A percentile compares a stretch with the other conserved stretches of the same genome.
These are phyloP conservation scores for Tachysurus fulvidraco DNA, from an alignment of 2,113 vertebrate genomes.

Conservation along the genomic window DNA sequence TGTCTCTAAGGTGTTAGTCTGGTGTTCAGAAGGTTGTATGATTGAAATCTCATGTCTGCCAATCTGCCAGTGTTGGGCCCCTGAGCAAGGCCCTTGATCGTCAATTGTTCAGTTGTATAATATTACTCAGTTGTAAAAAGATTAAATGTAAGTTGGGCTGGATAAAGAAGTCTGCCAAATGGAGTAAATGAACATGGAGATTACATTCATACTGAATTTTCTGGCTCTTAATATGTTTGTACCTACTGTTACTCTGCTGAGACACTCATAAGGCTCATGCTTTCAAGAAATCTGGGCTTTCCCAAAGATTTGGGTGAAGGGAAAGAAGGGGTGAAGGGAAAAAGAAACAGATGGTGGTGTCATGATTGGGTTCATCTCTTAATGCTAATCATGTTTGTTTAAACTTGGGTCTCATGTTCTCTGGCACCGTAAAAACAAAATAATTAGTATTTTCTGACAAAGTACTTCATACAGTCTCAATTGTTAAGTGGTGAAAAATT, in stretches of 20 bases:
- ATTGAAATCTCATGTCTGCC: not conserved
- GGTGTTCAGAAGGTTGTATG: no score
- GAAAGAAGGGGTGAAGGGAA: conserved; percentile 26
- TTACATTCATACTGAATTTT: not conserved
- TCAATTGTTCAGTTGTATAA: no score
- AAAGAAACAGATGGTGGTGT: conserved; percentile 6
- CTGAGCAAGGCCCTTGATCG: no score
- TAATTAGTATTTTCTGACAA: conserved; percentile 60
- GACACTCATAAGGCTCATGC: conserved; percentile 39
- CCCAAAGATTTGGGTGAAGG: conserved; percentile 51
- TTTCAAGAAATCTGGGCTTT: conserved; percentile 16
- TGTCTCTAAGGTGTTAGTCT: not conserved
- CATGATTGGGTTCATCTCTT: conserved; percentile 51
- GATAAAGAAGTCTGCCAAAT: not conserved
- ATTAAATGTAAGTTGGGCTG: not conserved
- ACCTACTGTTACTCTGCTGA: not conserved
- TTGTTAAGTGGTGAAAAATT: conserved; percentile 49
- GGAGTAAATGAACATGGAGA: not conserved
- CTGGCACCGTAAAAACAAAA: conserved; percentile 70
- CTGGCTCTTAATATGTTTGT: not conserved
- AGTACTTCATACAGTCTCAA: conserved; percentile 58
- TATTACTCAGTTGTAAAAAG: no score
- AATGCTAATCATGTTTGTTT: conserved; percentile 52
- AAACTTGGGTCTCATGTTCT: no score
- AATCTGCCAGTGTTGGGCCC: not conserved